A percentile compares a stretch with the other conserved stretches of the same genome.
phyloP scores from a whole-genome alignment of 2,888 invertebrate genomes.

The Andrena praecox region DNA sequence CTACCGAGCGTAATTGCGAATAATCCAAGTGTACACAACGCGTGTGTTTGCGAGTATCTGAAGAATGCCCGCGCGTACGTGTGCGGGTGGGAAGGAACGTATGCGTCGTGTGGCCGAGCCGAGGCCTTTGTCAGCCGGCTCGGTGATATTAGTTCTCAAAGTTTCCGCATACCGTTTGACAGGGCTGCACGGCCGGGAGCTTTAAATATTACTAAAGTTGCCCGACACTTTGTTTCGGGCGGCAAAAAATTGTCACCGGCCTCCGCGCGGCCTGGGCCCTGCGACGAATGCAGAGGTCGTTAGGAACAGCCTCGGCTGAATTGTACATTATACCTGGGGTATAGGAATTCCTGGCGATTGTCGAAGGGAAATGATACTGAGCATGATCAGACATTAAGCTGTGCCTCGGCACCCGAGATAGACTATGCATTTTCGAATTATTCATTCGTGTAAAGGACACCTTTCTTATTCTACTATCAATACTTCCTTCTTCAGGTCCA shows the following conservation, averaged over 20 bases:
- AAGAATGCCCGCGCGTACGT: slow-evolving; percentile 38
- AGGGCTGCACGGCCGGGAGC: slow-evolving; percentile 27
- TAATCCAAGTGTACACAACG: slow-evolving; percentile 65
- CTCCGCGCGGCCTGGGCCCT: background rate
- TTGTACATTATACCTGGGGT: background rate
- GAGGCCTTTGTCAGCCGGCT: slow-evolving; percentile 50
- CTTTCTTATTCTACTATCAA: no score
- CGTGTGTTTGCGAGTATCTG: slow-evolving; percentile 57
- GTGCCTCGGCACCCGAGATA: no score
- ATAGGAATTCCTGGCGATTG: background rate
- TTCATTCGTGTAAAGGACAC: no score
- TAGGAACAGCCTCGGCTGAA: background rate
- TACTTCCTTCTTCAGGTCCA: no score
- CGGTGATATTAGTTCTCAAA: slow-evolving; percentile 55
- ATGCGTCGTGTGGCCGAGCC: slow-evolving; percentile 49
- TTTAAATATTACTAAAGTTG: slow-evolving; percentile 61
- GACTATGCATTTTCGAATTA: no score
- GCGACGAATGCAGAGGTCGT: background rate
- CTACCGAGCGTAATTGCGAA: slow-evolving; percentile 63
- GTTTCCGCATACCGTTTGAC: slow-evolving; percentile 43
- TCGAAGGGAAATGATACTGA: no score
- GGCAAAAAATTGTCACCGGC: slow-evolving; percentile 46
- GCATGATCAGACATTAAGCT: no score
- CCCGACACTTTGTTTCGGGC: slow-evolving; percentile 40
- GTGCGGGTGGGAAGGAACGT: slow-evolving; percentile 42